Evolutionary conservation across 2,797 vertebrate species (phyloP).

Genomic region (Gadopsis bispinosus): DNA sequence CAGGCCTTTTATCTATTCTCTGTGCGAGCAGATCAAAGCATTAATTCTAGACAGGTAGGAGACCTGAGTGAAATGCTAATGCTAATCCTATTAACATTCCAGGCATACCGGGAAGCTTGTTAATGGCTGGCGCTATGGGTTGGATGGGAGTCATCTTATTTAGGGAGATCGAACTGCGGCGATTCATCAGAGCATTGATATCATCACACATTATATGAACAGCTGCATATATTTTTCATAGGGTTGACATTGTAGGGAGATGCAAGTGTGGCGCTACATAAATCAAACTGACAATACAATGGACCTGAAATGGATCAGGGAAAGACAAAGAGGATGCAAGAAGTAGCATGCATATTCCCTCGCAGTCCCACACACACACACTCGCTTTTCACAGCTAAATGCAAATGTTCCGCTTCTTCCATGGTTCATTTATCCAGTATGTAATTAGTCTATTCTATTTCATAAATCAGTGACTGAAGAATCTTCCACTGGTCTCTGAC

Average conservation of each 20-base stretch:
- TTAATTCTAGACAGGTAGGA: slow-evolving; percentile 78
- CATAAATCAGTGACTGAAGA: slow-evolving; percentile 78
- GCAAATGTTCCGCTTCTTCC: slow-evolving; percentile 76
- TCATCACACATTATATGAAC: slow-evolving; percentile 85
- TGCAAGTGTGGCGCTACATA: slow-evolving; percentile 82
- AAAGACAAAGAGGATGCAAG: slow-evolving; percentile 78
- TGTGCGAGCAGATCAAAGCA: slow-evolving; percentile 77
- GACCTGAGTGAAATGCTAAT: slow-evolving; percentile 79
- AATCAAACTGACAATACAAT: slow-evolving; percentile 87
- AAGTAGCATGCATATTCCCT: slow-evolving; percentile 63
- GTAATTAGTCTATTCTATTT: slow-evolving; percentile 82
- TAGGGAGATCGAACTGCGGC: slow-evolving; percentile 78
- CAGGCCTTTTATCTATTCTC: slow-evolving; percentile 65
- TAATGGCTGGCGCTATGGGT: slow-evolving; percentile 74
- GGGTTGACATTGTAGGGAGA: slow-evolving; percentile 84
- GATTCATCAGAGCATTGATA: slow-evolving; percentile 83
- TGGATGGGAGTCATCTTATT: slow-evolving; percentile 82
- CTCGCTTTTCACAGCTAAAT: slow-evolving; percentile 69
- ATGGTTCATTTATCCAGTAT: slow-evolving; percentile 80
- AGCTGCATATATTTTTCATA: slow-evolving; percentile 85
- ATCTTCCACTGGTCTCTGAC: slow-evolving; percentile 66
- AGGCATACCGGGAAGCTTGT: slow-evolving; percentile 60
- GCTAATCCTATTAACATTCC: slow-evolving; percentile 82
- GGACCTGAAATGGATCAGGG: slow-evolving; percentile 85
- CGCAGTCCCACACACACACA: slow-evolving; percentile 11